Evolutionary conservation across 2,797 vertebrate species (phyloP).

Genomic region (Vireo griseus): DNA sequence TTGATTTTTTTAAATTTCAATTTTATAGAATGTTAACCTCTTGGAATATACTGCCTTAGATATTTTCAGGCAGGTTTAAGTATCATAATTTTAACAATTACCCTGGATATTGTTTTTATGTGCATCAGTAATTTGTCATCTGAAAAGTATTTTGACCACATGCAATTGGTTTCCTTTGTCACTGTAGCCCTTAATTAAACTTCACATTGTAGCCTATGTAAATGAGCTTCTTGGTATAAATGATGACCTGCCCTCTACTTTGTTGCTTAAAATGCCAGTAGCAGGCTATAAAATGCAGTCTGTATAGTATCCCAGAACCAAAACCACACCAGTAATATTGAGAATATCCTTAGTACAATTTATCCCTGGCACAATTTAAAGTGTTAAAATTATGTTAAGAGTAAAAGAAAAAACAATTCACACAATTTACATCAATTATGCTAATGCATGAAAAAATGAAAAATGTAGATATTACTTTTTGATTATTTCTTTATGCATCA

Average conservation of each 20-base stretch:
- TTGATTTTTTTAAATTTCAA: not conserved
- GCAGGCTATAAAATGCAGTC: conserved; percentile 3
- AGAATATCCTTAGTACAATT: not conserved
- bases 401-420: not conserved
- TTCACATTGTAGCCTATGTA: conserved; percentile 28
- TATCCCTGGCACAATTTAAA: not conserved
- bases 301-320: not conserved
- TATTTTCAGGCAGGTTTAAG: conserved; percentile 14
- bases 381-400: not conserved
- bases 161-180: conserved; percentile 25
- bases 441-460: not conserved
- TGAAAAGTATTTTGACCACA: conserved; percentile 11
- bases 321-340: not conserved
- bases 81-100: conserved; percentile 3
- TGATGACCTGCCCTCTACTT: not conserved
- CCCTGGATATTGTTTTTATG: not conserved
- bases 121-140: not conserved
- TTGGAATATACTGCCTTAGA: not conserved
- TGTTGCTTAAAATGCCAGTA: conserved; percentile 18
- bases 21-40: not conserved
- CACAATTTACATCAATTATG: not conserved
- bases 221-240: conserved; percentile 33
- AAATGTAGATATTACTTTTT: not conserved
- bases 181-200: conserved; percentile 49
- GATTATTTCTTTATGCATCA: not conserved